A percentile compares a stretch with the other conserved stretches of the same genome.
These are phyloP conservation scores for Cephus pulcher DNA, from an alignment of 2,888 invertebrate species.

Conservation along the genomic window DNA sequence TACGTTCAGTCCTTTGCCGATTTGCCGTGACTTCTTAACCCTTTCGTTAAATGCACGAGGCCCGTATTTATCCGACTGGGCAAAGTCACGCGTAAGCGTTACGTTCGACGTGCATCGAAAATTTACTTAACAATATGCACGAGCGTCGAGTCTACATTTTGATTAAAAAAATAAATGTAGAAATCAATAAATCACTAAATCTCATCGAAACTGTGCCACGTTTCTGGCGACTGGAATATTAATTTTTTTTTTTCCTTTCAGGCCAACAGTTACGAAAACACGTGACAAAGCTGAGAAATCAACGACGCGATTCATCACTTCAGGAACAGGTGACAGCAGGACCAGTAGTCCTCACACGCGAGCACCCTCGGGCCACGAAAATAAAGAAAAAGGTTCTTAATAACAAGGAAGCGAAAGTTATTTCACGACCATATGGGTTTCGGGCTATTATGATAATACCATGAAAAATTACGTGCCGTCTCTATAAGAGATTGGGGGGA, in stretches of 20 bases:
- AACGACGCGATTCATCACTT: background rate
- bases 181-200: background rate
- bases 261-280: background rate
- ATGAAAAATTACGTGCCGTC: background rate
- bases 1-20: slow-evolving; percentile 44
- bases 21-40: slow-evolving; percentile 19
- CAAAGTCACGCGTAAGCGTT: background rate
- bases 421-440: slow-evolving; percentile 8
- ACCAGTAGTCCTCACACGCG: background rate
- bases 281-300: background rate
- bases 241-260: background rate
- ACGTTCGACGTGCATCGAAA: background rate
- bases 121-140: background rate
- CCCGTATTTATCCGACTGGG: background rate
- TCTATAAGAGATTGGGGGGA: background rate
- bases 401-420: slow-evolving; percentile 6
- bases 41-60: background rate
- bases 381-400: slow-evolving; percentile 8
- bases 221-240: background rate
- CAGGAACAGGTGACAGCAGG: background rate
- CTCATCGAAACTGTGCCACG: background rate
- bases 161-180: background rate
- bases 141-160: background rate
- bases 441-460: slow-evolving; percentile 8
- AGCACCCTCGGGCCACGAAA: background rate